Base-by-base conservation (phyloP, 2,797 vertebrate species). In the Antrozous pallidus region DNA sequence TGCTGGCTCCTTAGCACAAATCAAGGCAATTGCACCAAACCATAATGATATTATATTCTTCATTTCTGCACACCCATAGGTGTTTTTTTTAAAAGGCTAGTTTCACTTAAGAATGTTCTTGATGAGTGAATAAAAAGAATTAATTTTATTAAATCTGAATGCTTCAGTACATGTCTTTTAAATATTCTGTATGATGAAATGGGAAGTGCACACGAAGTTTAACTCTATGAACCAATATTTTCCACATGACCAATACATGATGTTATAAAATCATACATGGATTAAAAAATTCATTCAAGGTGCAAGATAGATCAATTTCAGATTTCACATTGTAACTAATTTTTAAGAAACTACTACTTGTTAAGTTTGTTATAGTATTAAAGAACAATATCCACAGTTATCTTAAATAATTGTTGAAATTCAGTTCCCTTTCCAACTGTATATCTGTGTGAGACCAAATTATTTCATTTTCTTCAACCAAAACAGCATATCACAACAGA, bases 141-240 rank as follows among this genome's bases (percentile, higher is more conserved):
- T 56, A 87, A 83, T 92, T 51, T 87, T 82, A 88, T n/a, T 93
- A 94, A 82, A 69, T 83, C n/a, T 63, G 56, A 95, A 36, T 93
- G 81, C 22, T 79, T 88, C 28, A 51, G 10, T 87, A 73, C 13
- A 40, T 81, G n/a, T 73, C 65, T 81, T 94, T 54, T 54, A 70
- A 90, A 75, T 90, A 96, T 80, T 90, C 33, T 78, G 4, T 93
- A n/a, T 88, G 73, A 67, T 84, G 77, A 92, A 81, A 73, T 90
- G 61, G 40, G 14, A 90, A 74, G 26, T 88, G 20, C 54, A 40
- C 73, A 74, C 54, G 40, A 73, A 90, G 26, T 73, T n/a, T 82
- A 81, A 78, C 74, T 90, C 8, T 51, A 51, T 87, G 84, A 95
- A 40, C 63, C 36, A 91, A 0, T 86, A 61, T 91, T 92, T 90